Evolutionary conservation across 2,888 invertebrate genomes (phyloP).

Genomic region (Drosophila leonis): DNA sequence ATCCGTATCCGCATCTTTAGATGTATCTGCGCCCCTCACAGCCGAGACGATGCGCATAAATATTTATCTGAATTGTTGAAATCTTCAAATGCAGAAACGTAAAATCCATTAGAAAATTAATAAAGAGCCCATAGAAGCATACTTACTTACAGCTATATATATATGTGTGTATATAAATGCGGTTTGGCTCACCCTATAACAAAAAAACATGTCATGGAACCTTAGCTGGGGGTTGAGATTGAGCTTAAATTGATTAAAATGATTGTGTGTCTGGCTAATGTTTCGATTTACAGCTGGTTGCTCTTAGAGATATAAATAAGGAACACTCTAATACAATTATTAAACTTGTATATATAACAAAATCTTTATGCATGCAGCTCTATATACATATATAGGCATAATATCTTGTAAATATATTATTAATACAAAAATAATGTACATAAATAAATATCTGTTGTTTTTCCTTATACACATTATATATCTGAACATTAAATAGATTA

Average conservation of each 20-base stretch:
- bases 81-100: conserved; percentile 75
- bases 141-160: conserved; percentile 25
- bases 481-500: no score
- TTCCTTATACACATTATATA: not conserved
- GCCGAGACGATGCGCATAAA: conserved; percentile 54
- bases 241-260: conserved; percentile 75
- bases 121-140: conserved; percentile 57
- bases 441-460: not conserved
- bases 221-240: conserved; percentile 31
- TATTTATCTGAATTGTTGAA: conserved; percentile 77
- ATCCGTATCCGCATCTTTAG: conserved; percentile 46
- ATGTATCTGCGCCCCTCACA: conserved; percentile 41
- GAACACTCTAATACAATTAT: not conserved
- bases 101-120: conserved; percentile 85
- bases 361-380: conserved; percentile 21
- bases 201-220: conserved; percentile 30
- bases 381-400: not conserved
- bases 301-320: not conserved
- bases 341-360: conserved; percentile 19
- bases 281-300: conserved; percentile 6
- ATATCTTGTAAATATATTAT: not conserved
- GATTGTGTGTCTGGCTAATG: conserved; percentile 51
- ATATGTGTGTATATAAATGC: conserved; percentile 56
- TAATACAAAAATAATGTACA: not conserved
- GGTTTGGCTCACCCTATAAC: conserved; percentile 59